phyloP scores from a whole-genome alignment of 2,888 invertebrate genomes.

The Eristalis arbustorum region DNA sequence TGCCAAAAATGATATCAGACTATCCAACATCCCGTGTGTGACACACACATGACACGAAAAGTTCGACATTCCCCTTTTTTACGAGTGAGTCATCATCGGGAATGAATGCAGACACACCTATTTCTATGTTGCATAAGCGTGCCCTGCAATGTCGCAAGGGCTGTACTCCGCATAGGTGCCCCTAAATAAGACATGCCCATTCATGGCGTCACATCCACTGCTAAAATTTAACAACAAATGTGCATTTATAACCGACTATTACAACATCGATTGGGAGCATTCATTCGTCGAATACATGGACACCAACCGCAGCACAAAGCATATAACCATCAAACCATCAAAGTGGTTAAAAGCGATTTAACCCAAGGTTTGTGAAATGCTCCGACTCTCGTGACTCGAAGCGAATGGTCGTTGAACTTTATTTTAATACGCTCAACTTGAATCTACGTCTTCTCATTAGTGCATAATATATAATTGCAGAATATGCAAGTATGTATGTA shows the following conservation, averaged over 20 bases:
- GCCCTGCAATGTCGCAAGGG: neutral
- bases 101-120: neutral
- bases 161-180: neutral
- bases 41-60: neutral
- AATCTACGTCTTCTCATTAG: neutral
- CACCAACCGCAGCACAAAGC: no score
- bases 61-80: neutral
- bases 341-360: no score
- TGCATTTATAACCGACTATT: no score
- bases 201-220: no score
- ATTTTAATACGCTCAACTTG: neutral
- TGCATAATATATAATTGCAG: neutral
- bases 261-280: no score
- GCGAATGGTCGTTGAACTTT: neutral
- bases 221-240: no score
- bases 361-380: no score
- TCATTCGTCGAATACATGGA: no score
- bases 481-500: neutral
- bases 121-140: neutral
- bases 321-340: no score
- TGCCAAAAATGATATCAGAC: conserved; percentile 6
- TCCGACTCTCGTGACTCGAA: no score
- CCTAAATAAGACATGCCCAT: no score
- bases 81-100: neutral
- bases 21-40: conserved; percentile 16